These are phyloP conservation scores for Pachymerium ferrugineum DNA, from an alignment of 2,888 invertebrate genomes.

Conservation along the genomic window DNA sequence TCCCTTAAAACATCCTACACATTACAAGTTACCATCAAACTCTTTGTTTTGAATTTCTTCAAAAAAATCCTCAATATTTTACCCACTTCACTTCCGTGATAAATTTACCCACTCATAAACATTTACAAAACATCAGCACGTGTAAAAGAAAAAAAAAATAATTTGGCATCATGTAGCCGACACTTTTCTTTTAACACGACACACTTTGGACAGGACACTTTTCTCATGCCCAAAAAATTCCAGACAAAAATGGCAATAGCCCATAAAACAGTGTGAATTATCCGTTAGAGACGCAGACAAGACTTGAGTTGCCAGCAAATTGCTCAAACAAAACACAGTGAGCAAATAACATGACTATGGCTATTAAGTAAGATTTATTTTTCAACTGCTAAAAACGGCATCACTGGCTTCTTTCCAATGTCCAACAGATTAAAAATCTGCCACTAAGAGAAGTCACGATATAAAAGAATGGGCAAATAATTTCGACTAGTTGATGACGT, in stretches of 20 bases:
- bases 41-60: no score
- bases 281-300: neutral
- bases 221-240: neutral
- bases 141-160: no score
- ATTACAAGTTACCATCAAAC: no score
- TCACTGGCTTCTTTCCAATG: neutral
- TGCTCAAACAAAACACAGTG: neutral
- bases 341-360: neutral
- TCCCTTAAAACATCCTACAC: no score
- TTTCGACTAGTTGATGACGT: neutral
- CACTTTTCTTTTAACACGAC: neutral
- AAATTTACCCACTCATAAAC: no score
- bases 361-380: neutral
- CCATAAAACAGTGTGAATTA: neutral
- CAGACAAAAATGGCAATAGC: neutral
- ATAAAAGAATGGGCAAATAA: neutral
- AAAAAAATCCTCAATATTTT: no score
- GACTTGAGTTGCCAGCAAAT: neutral
- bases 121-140: no score
- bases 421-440: neutral
- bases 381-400: neutral
- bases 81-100: no score
- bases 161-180: no score
- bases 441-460: neutral
- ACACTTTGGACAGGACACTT: neutral